Percentiles rank a stretch among this genome's conserved stretches.
Conservation (phyloP, 2,113 vertebrate species). For the Neogobius melanostomus region DNA sequence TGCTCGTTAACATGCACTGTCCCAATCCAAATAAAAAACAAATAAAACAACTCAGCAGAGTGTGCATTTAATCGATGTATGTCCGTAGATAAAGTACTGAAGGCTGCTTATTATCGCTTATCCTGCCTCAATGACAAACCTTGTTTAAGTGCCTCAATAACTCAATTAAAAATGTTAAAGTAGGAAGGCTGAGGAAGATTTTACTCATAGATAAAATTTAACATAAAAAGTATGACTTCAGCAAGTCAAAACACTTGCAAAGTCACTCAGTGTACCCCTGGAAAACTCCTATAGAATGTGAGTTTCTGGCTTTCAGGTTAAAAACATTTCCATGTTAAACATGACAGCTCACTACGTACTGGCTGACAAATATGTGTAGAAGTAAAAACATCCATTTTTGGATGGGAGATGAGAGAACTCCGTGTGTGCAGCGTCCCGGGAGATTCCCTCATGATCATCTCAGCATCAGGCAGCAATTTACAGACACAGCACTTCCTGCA, state of each 20-base stretch:
- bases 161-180: slow-evolving; percentile 9
- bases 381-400: slow-evolving; percentile 30
- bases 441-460: slow-evolving; percentile 53
- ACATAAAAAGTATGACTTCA: background rate
- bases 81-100: background rate
- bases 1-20: too few species aligned
- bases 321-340: slow-evolving; percentile 3
- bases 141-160: slow-evolving; percentile 33
- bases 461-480: slow-evolving; percentile 70
- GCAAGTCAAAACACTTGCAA: background rate
- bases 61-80: background rate
- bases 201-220: too few species aligned
- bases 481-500: slow-evolving; percentile 43
- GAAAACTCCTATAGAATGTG: background rate
- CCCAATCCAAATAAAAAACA: too few species aligned
- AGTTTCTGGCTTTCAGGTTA: background rate
- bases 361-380: slow-evolving; percentile 34
- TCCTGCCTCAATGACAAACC: background rate
- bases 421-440: slow-evolving; percentile 27
- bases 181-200: background rate
- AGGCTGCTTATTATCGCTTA: background rate
- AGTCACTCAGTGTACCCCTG: background rate
- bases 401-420: slow-evolving; percentile 37
- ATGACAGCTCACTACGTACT: slow-evolving; percentile 20
- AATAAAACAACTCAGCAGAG: background rate